Conservation (phyloP, 2,888 invertebrate genomes). For the Rhamphomyia laevipes region DNA sequence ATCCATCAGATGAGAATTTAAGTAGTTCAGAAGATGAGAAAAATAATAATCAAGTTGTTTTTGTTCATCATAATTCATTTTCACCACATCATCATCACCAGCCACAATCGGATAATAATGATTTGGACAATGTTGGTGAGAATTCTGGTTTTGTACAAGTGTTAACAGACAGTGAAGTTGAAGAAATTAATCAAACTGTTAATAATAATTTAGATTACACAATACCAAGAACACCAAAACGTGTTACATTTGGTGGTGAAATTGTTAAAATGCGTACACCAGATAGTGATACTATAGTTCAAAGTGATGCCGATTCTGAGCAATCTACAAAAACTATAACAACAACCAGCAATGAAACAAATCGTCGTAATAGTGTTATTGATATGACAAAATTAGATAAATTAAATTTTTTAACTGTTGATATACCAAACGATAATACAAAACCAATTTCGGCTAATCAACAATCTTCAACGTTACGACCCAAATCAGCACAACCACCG, state of each 20-base stretch:
- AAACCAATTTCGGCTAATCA: conserved; percentile 22
- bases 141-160: conserved; percentile 43
- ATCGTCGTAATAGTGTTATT: background rate
- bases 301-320: conserved; percentile 42
- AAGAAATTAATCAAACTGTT: conserved; percentile 35
- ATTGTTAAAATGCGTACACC: conserved; percentile 75
- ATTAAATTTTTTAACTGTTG: conserved; percentile 25
- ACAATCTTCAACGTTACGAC: background rate
- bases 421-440: conserved; percentile 35
- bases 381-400: conserved; percentile 12
- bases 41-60: conserved; percentile 21
- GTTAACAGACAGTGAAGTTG: conserved; percentile 48
- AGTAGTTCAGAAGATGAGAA: conserved; percentile 34
- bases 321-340: background rate
- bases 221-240: conserved; percentile 49
- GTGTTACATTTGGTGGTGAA: conserved; percentile 79
- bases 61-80: conserved; percentile 15
- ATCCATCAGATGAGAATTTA: conserved; percentile 18
- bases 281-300: conserved; percentile 58
- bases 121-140: conserved; percentile 14
- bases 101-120: background rate
- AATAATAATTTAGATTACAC: conserved; percentile 15
- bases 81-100: no score
- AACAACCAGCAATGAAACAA: background rate
- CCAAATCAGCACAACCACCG: conserved; percentile 4